These are phyloP conservation scores for Pycnonotus jocosus DNA, from an alignment of 2,113 vertebrate genomes.

Conservation along the genomic window DNA sequence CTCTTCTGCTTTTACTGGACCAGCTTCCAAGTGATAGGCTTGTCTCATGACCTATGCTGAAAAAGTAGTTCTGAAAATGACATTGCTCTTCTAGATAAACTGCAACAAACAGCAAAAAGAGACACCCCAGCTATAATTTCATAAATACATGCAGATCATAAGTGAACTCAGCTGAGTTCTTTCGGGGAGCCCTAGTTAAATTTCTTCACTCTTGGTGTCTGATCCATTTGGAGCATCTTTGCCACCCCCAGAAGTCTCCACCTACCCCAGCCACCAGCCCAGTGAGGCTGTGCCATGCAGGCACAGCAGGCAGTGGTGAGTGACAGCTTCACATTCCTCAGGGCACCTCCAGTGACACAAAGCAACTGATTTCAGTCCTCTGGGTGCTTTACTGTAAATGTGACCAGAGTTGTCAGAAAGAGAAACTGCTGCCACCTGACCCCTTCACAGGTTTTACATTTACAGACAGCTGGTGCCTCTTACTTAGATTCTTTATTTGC, in stretches of 20 bases:
- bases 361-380: neutral
- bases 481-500: neutral
- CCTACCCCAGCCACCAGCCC: neutral
- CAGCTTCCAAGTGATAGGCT: neutral
- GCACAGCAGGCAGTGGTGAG: neutral
- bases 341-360: accelerated
- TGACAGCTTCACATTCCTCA: neutral
- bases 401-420: neutral
- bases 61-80: neutral
- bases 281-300: accelerated
- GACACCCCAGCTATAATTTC: neutral
- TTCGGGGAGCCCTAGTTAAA: neutral
- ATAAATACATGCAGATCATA: neutral
- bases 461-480: neutral
- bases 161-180: neutral
- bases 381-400: neutral
- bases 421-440: neutral
- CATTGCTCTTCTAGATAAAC: neutral
- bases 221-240: neutral
- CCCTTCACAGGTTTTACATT: neutral
- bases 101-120: neutral
- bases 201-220: neutral
- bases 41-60: neutral
- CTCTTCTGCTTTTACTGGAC: neutral
- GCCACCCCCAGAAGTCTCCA: neutral